Evolutionary conservation across 2,113 vertebrate genomes (phyloP), one percentile per base, ranked within the genome.

Genomic region (Nyctibius bracteatus): DNA sequence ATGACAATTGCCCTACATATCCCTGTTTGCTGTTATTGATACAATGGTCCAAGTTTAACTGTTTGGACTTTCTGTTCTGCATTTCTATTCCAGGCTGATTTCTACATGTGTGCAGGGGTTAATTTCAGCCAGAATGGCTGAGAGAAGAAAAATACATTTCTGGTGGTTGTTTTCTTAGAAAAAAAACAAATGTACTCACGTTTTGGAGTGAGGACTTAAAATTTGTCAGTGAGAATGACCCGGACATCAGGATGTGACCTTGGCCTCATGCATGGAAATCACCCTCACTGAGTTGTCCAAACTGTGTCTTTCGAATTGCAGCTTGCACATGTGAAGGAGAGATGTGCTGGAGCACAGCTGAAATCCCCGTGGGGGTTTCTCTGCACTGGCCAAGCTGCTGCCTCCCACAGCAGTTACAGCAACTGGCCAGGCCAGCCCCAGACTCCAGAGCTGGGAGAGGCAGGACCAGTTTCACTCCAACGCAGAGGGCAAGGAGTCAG

Each of bases 351-450:
- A 57, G n/a, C 54, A 37, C 35, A 61, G 41, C 49, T 47, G 67
- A 63, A 72, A 68, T 58, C 41, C 41, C 67, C 0, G 0, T 0
- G 0, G 28, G 27, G 27, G 3, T 49, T 90, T 63, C 46, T 55
- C 28, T 10, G 5, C 2, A 0, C 20, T 84, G 83, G 55, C 54
- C 27, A 5, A 87, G 59, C 12, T 79, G 55, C 39, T 3, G 5
- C 39, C 52, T 86, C 51, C n/a, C 2, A 0, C 37, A 57, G n/a
- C 73, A 71, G 28, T 6, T 73, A 20, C 47, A 63, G 74, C 27
- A 80, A 86, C 47, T 3, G 2, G 17, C 57, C 5, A 3, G 37
- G 22, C 39, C 61, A 85, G 61, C 23, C n/a, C 43, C 13, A 21
- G 25, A 6, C n/a, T 51, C 37, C 90, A 81, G 61, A 62, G 12